A percentile compares a stretch with the other conserved stretches of the same genome.
Conservation (phyloP, 1,140 invertebrate species). For the Branchinecta lindahli region DNA sequence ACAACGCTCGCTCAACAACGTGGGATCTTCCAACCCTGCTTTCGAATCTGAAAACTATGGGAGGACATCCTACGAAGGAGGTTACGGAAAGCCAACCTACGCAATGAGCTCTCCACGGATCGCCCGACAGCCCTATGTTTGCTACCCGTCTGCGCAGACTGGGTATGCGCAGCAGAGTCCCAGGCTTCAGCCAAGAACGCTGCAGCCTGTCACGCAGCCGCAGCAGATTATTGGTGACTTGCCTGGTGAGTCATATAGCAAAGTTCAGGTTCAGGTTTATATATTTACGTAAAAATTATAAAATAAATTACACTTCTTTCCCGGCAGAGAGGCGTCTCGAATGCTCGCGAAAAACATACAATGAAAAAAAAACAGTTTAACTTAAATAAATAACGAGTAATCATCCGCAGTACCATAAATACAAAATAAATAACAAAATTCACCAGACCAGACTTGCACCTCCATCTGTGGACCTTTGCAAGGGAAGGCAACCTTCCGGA, state of each 20-base stretch:
- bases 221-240: not conserved
- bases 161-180: not conserved
- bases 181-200: not conserved
- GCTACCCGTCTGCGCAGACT: not conserved
- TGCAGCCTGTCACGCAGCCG: not conserved
- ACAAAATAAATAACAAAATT: no score
- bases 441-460: no score
- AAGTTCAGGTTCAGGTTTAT: no score
- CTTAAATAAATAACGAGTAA: no score
- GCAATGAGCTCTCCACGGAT: slow-evolving; percentile 1
- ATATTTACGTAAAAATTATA: no score
- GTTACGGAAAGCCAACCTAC: not conserved
- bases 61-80: not conserved
- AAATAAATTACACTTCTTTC: no score
- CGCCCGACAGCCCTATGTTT: not conserved
- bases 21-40: not conserved
- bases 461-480: no score
- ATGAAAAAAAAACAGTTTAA: no score
- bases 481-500: no score
- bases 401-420: no score
- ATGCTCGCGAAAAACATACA: no score
- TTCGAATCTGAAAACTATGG: not conserved
- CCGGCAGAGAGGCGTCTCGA: no score
- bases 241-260: not conserved
- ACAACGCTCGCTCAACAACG: not conserved